These are phyloP conservation scores for Achroia grisella DNA, from an alignment of 1,140 invertebrate genomes.

Conservation along the genomic window DNA sequence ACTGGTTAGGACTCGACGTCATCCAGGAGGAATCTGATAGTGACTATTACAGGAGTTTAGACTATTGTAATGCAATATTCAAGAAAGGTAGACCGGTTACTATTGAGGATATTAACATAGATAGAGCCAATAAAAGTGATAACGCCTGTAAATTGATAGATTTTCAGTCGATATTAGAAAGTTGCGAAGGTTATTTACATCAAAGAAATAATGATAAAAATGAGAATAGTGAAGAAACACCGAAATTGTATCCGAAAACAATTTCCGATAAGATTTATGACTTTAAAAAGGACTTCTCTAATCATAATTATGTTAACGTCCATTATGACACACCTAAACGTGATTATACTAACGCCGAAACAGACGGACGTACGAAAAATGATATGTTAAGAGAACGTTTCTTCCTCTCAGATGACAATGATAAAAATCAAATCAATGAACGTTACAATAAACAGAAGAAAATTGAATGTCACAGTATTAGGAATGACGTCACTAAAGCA, in stretches of 20 bases:
- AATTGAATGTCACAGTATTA: conserved; percentile 64
- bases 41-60: conserved; percentile 63
- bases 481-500: conserved; percentile 52
- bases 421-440: conserved; percentile 59
- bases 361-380: conserved; percentile 42
- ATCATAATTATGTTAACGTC: conserved; percentile 54
- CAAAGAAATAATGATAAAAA: background rate
- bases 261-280: conserved; percentile 53
- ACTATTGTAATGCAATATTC: conserved; percentile 46
- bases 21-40: conserved; percentile 71
- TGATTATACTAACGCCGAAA: conserved; percentile 19
- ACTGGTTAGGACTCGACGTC: conserved; percentile 45
- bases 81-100: conserved; percentile 15
- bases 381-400: conserved; percentile 53
- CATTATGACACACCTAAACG: conserved; percentile 12
- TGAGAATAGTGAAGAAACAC: conserved; percentile 10
- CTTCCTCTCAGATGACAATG: conserved; percentile 43
- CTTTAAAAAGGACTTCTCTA: conserved; percentile 62
- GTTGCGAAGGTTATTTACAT: conserved; percentile 10
- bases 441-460: conserved; percentile 47
- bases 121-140: conserved; percentile 15
- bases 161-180: conserved; percentile 13
- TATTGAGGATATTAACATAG: conserved; percentile 16
- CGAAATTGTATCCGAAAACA: conserved; percentile 43
- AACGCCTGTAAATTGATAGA: conserved; percentile 22